These are phyloP conservation scores for Ornithorhynchus anatinus DNA, from an alignment of 2,113 vertebrate genomes.

Conservation along the genomic window DNA sequence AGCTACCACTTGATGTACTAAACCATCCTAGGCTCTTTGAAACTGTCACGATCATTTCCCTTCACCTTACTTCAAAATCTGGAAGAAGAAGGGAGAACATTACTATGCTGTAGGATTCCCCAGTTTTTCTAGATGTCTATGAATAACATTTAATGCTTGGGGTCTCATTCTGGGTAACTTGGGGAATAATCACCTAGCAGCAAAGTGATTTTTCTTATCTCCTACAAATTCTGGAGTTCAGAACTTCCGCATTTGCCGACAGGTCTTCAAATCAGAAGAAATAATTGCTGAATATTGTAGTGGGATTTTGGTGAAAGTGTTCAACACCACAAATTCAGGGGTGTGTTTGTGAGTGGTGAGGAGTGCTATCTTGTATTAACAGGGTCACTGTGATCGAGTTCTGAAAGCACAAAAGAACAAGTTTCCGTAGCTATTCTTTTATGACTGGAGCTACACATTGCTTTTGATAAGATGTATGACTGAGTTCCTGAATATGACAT, in stretches of 20 bases:
- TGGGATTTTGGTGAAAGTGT: neutral
- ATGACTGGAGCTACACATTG: conserved; percentile 40
- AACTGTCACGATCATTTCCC: too few species aligned
- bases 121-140: conserved; percentile 1
- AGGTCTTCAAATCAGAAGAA: conserved; percentile 8
- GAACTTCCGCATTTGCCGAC: conserved; percentile 1
- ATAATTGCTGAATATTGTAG: neutral
- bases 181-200: neutral
- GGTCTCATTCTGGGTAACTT: conserved; percentile 23
- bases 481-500: conserved; percentile 51
- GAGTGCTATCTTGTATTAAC: conserved; percentile 45
- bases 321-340: conserved; percentile 26
- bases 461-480: conserved; percentile 65
- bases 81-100: neutral
- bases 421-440: conserved; percentile 45
- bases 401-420: conserved; percentile 38
- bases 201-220: neutral
- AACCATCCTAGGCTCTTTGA: too few species aligned
- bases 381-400: conserved; percentile 31
- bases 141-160: conserved; percentile 35
- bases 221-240: conserved; percentile 23
- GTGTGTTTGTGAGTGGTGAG: conserved; percentile 33
- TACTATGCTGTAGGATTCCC: neutral
- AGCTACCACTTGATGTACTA: too few species aligned
- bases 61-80: conserved; percentile 9